phyloP scores from a whole-genome alignment of 2,797 vertebrate genomes.

The Cheirogaleus major region DNA sequence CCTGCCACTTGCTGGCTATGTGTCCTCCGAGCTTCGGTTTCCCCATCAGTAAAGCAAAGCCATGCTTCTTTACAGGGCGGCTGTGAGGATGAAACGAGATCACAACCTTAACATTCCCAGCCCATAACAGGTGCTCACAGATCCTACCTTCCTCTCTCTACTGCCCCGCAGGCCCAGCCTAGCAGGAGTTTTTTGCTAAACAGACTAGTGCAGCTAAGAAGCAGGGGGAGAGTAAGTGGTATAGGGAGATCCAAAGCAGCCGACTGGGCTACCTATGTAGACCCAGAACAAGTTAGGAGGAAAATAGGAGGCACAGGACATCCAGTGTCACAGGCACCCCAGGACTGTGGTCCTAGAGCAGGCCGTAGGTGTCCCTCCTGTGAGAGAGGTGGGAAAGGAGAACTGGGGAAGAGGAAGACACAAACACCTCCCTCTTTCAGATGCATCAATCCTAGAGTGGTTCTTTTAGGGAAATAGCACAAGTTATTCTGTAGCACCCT shows the following conservation, averaged over 20 bases:
- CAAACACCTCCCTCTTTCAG: not conserved
- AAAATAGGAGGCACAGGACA: not conserved
- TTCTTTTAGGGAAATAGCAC: not conserved
- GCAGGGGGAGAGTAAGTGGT: not conserved
- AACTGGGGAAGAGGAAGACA: not conserved
- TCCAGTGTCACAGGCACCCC: not conserved
- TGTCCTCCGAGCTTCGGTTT: not conserved
- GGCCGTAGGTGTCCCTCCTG: not conserved
- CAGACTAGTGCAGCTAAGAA: not conserved
- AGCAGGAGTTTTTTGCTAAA: not conserved
- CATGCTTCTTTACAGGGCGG: not conserved
- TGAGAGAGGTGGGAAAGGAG: not conserved
- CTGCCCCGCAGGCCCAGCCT: not conserved
- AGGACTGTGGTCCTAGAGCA: not conserved
- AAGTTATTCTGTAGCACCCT: not conserved
- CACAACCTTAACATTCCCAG: not conserved
- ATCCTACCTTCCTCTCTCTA: not conserved
- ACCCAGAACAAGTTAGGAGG: not conserved
- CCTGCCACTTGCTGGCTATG: not conserved
- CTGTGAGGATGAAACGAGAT: not conserved
- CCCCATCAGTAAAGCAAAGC: not conserved
- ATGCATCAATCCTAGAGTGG: not conserved
- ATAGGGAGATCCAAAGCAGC: not conserved
- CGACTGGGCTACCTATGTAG: not conserved
- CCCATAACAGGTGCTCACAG: not conserved